Percentiles rank a stretch among this genome's conserved stretches.
Evolutionary conservation across 2,888 invertebrate genomes (phyloP).

Genomic region (Cataglyphis altisquamis): DNA sequence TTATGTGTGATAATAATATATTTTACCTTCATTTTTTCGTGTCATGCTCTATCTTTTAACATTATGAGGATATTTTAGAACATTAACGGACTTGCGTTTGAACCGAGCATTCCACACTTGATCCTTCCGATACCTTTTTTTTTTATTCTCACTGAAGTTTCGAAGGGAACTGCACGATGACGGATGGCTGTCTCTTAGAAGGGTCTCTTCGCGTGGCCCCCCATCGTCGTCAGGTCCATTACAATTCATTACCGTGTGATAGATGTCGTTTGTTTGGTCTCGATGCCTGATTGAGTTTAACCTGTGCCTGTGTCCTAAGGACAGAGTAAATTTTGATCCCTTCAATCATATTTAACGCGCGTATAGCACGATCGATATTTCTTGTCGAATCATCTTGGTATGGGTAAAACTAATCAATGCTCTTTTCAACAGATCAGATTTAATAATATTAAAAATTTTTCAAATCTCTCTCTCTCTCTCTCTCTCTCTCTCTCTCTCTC

Average conservation of each 20-base stretch:
- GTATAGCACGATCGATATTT: slow-evolving; percentile 59
- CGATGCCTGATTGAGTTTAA: slow-evolving; percentile 80
- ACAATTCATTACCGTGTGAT: slow-evolving; percentile 82
- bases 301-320: slow-evolving; percentile 65
- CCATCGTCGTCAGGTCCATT: slow-evolving; percentile 77
- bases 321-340: slow-evolving; percentile 63
- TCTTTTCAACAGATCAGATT: slow-evolving; percentile 41
- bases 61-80: not conserved
- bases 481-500: not conserved
- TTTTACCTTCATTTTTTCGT: not conserved
- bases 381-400: slow-evolving; percentile 54
- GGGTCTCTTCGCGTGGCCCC: slow-evolving; percentile 71
- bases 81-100: slow-evolving; percentile 32
- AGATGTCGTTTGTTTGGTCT: slow-evolving; percentile 82
- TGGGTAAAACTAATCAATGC: slow-evolving; percentile 55
- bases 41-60: slow-evolving; percentile 17
- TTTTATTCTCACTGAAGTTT: slow-evolving; percentile 46
- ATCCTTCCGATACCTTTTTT: slow-evolving; percentile 23
- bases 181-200: slow-evolving; percentile 80
- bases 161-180: slow-evolving; percentile 76
- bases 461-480: not conserved
- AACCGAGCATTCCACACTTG: slow-evolving; percentile 45
- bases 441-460: slow-evolving; percentile 35
- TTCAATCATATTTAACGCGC: slow-evolving; percentile 66
- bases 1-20: slow-evolving; percentile 7